Evolutionary conservation across 1,140 invertebrate species (phyloP), one percentile per base, ranked within the genome.

Genomic region (Drosophila biarmipes): DNA sequence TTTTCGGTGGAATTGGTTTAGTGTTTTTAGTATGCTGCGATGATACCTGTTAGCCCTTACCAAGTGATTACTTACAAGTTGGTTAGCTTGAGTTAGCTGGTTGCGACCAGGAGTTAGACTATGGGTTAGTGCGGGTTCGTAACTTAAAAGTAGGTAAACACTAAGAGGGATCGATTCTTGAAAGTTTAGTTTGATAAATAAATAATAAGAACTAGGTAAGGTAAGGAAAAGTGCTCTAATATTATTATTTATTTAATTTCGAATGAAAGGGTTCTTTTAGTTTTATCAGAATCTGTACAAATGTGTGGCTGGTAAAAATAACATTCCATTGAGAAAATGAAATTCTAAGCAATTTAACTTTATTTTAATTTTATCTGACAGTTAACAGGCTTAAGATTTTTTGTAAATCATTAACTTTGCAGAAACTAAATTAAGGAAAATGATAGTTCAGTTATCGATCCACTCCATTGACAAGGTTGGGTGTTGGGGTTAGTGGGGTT

Each of bases 1-100:
- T 24, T 51, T 63, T 31, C 34, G 24, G 68, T 56, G 48, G 57
- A 46, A n/a, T 67, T 58, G 73, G 55, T 85, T 85, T 89, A 87
- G 82, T 87, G 84, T 81, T 56, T 73, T 85, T 87, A 87, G 82
- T 87, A 78, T 55, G 54, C 34, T 42, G 58, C n/a, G 51, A 78
- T 56, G 58, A 73, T 46, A 67, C 45, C 51, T 48, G 48, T 15
- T 53, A 49, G 21, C 42, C 40, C 46, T 31, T 72, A 63, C 54
- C 19, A 27, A 29, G 2, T 27, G 4, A 35, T 87, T 87, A 87
- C 82, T 52, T 54, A 80, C 55, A 55, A 46, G 29, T 69, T 55
- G 34, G 63, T 69, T 72, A 61, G 24, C 69, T 68, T 56, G 21
- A 37, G 34, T 79, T 53, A 68, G 64, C 78, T 51, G 15, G 57